A percentile compares a stretch with the other conserved stretches of the same genome.
Evolutionary conservation across 1,140 invertebrate genomes (phyloP).

Genomic region (Drosophila rufa): DNA sequence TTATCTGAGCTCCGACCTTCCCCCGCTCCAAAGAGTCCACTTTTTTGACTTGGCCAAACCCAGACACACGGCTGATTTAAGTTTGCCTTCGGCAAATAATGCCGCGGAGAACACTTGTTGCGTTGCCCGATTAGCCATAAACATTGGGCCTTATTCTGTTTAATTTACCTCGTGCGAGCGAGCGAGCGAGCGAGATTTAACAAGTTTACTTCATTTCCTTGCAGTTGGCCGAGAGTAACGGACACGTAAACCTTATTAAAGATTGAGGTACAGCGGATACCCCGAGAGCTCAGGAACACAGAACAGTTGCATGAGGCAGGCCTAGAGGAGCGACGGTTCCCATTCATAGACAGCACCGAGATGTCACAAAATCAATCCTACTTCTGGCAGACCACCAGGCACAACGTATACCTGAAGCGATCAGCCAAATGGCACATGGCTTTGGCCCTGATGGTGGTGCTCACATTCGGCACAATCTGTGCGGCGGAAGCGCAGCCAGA

Average conservation of each 20-base stretch:
- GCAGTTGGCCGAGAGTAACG: conserved; percentile 49
- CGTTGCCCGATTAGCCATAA: conserved; percentile 61
- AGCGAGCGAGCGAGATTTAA: conserved; percentile 30
- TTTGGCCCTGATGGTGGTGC: conserved; percentile 76
- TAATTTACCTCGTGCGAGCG: conserved; percentile 36
- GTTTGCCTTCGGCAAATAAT: conserved; percentile 53
- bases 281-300: neutral
- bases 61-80: conserved; percentile 37
- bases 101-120: conserved; percentile 55
- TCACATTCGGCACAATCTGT: conserved; percentile 81
- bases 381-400: conserved; percentile 84
- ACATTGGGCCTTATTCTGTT: conserved; percentile 16
- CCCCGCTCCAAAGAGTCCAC: conserved; percentile 7
- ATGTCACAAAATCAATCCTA: conserved; percentile 85
- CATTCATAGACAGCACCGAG: conserved; percentile 45
- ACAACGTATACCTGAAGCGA: conserved; percentile 82
- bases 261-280: conserved; percentile 18
- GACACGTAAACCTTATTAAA: conserved; percentile 48
- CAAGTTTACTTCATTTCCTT: conserved; percentile 53
- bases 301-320: conserved; percentile 39
- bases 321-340: conserved; percentile 19
- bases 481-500: conserved; percentile 71
- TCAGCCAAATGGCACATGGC: conserved; percentile 81
- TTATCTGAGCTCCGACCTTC: conserved; percentile 62
- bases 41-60: conserved; percentile 45